Conservation (phyloP, 2,797 vertebrate species). For the Cygnus olor region DNA sequence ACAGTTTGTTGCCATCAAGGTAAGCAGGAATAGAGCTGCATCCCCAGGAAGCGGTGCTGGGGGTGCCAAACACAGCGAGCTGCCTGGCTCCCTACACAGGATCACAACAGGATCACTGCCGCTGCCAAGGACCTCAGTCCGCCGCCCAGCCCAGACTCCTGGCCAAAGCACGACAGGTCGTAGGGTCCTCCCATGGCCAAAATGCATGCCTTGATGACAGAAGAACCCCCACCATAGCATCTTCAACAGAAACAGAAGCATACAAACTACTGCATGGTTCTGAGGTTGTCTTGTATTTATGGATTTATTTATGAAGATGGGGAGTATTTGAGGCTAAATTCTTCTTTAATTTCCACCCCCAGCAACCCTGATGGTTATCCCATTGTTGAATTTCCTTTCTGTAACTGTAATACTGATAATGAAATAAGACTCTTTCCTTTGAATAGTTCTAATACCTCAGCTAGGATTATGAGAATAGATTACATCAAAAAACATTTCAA, state of each 20-base stretch:
- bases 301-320: background rate
- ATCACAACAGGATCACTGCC: background rate
- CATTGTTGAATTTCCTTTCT: background rate
- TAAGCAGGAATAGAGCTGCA: background rate
- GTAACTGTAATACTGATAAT: background rate
- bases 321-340: background rate
- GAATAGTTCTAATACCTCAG: background rate
- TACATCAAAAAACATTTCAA: background rate
- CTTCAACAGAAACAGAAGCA: background rate
- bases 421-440: background rate
- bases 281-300: background rate
- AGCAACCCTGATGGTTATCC: background rate
- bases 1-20: background rate
- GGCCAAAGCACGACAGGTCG: accelerated
- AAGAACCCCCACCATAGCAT: background rate
- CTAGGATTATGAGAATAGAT: background rate
- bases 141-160: background rate
- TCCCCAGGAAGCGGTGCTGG: background rate
- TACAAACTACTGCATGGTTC: background rate
- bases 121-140: background rate
- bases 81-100: accelerated
- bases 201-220: accelerated
- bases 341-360: background rate
- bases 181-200: accelerated
- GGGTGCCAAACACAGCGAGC: background rate